Conservation (phyloP, 2,113 vertebrate species). For the cattle (Bos taurus) region DNA sequence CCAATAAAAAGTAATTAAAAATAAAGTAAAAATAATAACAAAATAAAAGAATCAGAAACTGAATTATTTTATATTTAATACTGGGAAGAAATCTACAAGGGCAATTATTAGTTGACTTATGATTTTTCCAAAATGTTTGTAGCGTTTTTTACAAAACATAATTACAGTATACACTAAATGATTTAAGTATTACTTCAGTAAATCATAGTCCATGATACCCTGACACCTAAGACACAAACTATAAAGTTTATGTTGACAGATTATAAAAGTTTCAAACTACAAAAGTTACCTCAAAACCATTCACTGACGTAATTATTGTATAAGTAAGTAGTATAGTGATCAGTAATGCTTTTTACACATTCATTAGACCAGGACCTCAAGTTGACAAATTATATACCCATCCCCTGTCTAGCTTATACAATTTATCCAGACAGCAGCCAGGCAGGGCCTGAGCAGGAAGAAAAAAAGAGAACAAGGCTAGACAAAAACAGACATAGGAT, state of each 20-base stretch:
- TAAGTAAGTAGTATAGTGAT: background rate
- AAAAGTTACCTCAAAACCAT: background rate
- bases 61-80: slow-evolving; percentile 16
- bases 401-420: background rate
- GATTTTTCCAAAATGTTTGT: slow-evolving; percentile 9
- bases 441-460: background rate
- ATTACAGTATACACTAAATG: background rate
- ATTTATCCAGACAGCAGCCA: background rate
- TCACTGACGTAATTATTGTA: background rate
- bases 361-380: background rate
- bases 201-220: background rate
- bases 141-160: slow-evolving; percentile 18
- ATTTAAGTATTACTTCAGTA: no score
- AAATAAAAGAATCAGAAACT: background rate
- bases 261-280: background rate
- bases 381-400: background rate
- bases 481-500: slow-evolving; percentile 7
- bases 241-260: background rate
- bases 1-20: background rate
- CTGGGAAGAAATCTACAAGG: background rate
- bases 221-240: slow-evolving; percentile 3
- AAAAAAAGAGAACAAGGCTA: background rate
- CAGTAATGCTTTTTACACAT: background rate
- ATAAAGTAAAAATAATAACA: background rate
- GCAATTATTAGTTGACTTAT: background rate